A percentile compares a stretch with the other conserved stretches of the same genome.
These are phyloP conservation scores for Euborellia annulipes DNA, from an alignment of 1,140 invertebrate species.

Conservation along the genomic window DNA sequence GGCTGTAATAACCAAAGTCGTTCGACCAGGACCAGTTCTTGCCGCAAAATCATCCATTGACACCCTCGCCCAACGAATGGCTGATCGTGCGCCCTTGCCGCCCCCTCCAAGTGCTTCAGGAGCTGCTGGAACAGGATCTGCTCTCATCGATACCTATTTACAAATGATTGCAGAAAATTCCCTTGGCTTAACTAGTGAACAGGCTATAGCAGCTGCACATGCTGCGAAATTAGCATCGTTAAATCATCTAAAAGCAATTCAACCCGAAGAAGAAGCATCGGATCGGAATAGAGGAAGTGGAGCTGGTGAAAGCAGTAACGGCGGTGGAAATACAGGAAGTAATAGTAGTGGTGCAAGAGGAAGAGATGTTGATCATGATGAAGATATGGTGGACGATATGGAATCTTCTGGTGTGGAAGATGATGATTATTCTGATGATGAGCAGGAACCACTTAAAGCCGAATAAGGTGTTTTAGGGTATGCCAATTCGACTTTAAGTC, in stretches of 20 bases:
- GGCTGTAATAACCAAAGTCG: conserved; percentile 27
- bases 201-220: conserved; percentile 16
- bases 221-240: conserved; percentile 11
- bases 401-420: conserved; percentile 18
- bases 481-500: too few species aligned
- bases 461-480: too few species aligned
- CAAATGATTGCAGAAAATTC: conserved; percentile 71
- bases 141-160: conserved; percentile 66
- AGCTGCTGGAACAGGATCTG: conserved; percentile 42
- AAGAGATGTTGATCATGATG: neutral
- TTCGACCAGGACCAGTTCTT: too few species aligned
- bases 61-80: conserved; percentile 26
- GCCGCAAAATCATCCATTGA: too few species aligned
- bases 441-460: conserved; percentile 21
- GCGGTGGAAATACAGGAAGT: too few species aligned
- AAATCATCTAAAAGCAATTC: conserved; percentile 5
- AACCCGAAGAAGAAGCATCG: conserved; percentile 5
- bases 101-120: conserved; percentile 6
- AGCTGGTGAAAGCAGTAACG: neutral
- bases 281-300: neutral
- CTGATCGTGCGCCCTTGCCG: conserved; percentile 13
- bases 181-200: conserved; percentile 17
- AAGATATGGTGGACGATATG: conserved; percentile 15
- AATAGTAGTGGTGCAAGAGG: neutral
- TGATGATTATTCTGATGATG: conserved; percentile 20